These are phyloP conservation scores for Adela reaumurella DNA, from an alignment of 2,888 invertebrate species.

Conservation along the genomic window DNA sequence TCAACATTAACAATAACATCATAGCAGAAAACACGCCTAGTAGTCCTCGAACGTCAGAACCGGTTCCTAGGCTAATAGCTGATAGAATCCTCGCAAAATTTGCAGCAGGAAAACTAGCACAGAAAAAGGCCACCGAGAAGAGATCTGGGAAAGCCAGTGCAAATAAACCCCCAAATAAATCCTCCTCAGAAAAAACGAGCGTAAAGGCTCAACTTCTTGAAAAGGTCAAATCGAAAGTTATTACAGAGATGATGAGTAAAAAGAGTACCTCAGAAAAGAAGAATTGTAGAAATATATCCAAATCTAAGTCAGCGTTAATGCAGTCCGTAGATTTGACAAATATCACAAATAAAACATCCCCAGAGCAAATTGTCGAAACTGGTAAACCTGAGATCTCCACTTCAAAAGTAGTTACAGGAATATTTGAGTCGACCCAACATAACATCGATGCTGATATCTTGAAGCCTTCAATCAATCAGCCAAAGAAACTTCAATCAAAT, in stretches of 20 bases:
- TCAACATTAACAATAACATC: slow-evolving; percentile 48
- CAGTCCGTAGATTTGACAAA: too few relatives aligned
- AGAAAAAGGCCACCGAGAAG: slow-evolving; percentile 6
- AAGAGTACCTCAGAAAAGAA: background rate
- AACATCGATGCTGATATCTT: too few relatives aligned
- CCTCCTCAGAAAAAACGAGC: background rate
- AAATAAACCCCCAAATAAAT: background rate
- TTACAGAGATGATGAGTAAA: background rate
- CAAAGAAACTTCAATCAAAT: too few relatives aligned
- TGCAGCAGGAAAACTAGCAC: slow-evolving; percentile 7
- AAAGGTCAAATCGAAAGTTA: background rate
- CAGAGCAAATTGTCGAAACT: background rate
- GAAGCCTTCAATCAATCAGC: too few relatives aligned
- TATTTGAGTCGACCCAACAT: too few relatives aligned
- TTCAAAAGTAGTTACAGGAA: too few relatives aligned
- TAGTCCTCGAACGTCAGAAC: slow-evolving; percentile 12
- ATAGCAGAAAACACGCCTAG: slow-evolving; percentile 34
- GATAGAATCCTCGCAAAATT: slow-evolving; percentile 8
- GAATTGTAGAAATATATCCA: too few relatives aligned
- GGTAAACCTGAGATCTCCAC: too few relatives aligned
- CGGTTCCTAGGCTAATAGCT: slow-evolving; percentile 7
- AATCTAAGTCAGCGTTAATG: too few relatives aligned
- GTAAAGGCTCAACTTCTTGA: background rate
- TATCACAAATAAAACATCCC: background rate
- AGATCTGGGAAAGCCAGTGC: background rate